Conservation (phyloP, 2,113 vertebrate genomes). For the Formicarius rufipectus region DNA sequence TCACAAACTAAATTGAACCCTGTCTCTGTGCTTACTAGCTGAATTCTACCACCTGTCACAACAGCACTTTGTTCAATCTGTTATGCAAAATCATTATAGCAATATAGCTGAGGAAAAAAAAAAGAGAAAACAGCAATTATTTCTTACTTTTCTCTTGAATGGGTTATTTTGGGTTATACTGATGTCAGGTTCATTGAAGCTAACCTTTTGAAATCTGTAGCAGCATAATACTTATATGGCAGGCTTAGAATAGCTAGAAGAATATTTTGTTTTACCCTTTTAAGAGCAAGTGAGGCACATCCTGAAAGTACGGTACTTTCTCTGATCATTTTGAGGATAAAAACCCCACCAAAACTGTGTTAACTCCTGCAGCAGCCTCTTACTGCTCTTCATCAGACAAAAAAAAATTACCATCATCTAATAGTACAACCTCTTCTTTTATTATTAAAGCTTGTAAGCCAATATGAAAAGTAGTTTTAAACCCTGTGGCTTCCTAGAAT, state of each 20-base stretch:
- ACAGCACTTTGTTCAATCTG: constrained; percentile 97
- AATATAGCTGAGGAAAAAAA: constrained; percentile 84
- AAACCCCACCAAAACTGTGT: constrained; percentile 6
- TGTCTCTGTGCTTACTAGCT: constrained; percentile 97
- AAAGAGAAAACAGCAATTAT: constrained; percentile 99
- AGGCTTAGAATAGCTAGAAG: constrained; percentile 61
- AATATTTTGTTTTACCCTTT: constrained; percentile 65
- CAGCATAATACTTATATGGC: constrained; percentile 79
- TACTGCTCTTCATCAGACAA: constrained; percentile 26
- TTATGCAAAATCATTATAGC: constrained; percentile 98
- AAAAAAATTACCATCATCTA: constrained; percentile 26
- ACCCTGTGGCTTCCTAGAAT: neutral
- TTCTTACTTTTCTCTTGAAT: constrained; percentile 97
- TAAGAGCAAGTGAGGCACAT: constrained; percentile 48
- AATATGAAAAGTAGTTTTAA: neutral
- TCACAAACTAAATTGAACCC: constrained; percentile 99
- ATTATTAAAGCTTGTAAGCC: constrained; percentile 24
- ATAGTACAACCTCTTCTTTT: neutral
- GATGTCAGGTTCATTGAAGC: constrained; percentile 89
- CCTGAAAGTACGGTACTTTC: constrained; percentile 40
- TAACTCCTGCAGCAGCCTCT: constrained; percentile 30
- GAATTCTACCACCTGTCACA: constrained; percentile 99
- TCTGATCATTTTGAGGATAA: constrained; percentile 67
- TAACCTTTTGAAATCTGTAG: constrained; percentile 87
- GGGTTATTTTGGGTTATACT: constrained; percentile 97